A percentile compares a stretch with the other conserved stretches of the same genome.
These are phyloP conservation scores for Macropus fuliginosus DNA, from an alignment of 2,797 vertebrate genomes.

Conservation along the genomic window DNA sequence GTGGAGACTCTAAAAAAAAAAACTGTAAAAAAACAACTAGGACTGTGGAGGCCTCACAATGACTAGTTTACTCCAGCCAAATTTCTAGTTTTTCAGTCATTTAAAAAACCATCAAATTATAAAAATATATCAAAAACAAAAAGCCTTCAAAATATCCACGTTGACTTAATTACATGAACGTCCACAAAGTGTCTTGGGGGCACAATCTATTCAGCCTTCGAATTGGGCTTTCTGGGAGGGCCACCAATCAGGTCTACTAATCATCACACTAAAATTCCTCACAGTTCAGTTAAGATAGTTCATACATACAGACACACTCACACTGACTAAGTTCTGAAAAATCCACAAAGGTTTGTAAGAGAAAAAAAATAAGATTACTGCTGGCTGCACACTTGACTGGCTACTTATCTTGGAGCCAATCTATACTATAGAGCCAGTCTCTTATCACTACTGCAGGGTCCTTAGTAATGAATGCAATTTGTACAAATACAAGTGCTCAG, in stretches of 20 bases:
- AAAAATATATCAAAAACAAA: background rate
- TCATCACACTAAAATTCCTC: slow-evolving; percentile 30
- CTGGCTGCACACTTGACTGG: slow-evolving; percentile 70
- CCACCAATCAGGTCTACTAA: background rate
- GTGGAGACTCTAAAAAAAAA: background rate
- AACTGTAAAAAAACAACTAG: background rate
- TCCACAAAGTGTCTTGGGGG: background rate
- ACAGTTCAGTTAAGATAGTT: slow-evolving; percentile 1
- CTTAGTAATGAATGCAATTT: slow-evolving; percentile 77
- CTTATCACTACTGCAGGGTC: slow-evolving; percentile 77
- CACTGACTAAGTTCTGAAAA: background rate
- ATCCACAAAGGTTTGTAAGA: background rate
- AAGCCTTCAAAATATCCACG: background rate
- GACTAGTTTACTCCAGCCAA: background rate
- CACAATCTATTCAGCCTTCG: slow-evolving; percentile 9
- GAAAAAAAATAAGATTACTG: slow-evolving; percentile 67
- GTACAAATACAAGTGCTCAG: slow-evolving; percentile 70
- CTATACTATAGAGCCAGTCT: slow-evolving; percentile 72
- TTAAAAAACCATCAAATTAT: background rate
- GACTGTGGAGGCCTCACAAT: background rate
- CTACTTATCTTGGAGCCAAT: slow-evolving; percentile 77
- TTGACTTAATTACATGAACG: slow-evolving; percentile 43
- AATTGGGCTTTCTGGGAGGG: slow-evolving; percentile 41
- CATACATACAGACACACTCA: background rate
- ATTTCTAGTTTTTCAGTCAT: background rate